These are phyloP conservation scores for Andrena dorsata DNA, from an alignment of 2,888 invertebrate species.

Conservation along the genomic window DNA sequence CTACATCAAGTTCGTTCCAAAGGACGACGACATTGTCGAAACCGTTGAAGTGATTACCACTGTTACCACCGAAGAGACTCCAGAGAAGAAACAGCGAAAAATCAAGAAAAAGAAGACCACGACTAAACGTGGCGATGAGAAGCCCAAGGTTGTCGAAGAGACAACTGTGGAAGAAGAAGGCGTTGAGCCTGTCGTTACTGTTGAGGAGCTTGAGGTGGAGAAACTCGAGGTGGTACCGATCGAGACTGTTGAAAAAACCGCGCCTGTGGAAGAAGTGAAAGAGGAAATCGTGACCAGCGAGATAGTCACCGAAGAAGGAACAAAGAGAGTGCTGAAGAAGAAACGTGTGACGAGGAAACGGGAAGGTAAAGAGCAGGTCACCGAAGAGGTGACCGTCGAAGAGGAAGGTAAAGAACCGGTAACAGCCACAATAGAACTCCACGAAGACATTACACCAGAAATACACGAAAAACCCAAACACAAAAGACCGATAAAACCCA, in stretches of 20 bases:
- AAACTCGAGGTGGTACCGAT: conserved; percentile 46
- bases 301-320: conserved; percentile 82
- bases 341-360: conserved; percentile 80
- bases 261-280: conserved; percentile 69
- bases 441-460: conserved; percentile 78
- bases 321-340: conserved; percentile 77
- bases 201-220: conserved; percentile 77
- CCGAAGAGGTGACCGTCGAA: conserved; percentile 84
- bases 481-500: conserved; percentile 77
- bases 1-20: conserved; percentile 68
- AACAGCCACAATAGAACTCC: conserved; percentile 78
- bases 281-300: conserved; percentile 56
- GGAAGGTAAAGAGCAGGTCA: conserved; percentile 84
- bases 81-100: conserved; percentile 76
- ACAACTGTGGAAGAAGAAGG: conserved; percentile 79
- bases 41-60: conserved; percentile 67
- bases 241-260: conserved; percentile 51
- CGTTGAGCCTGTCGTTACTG: conserved; percentile 75
- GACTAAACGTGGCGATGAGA: conserved; percentile 79
- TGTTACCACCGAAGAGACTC: conserved; percentile 67
- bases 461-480: conserved; percentile 80
- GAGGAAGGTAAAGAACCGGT: conserved; percentile 85
- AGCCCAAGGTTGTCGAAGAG: conserved; percentile 84
- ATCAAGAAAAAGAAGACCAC: conserved; percentile 80
- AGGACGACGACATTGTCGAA: conserved; percentile 69